Evolutionary conservation across 2,797 vertebrate species (phyloP), one percentile per base, ranked within the genome.

Genomic region (Pseudochirops cupreus): DNA sequence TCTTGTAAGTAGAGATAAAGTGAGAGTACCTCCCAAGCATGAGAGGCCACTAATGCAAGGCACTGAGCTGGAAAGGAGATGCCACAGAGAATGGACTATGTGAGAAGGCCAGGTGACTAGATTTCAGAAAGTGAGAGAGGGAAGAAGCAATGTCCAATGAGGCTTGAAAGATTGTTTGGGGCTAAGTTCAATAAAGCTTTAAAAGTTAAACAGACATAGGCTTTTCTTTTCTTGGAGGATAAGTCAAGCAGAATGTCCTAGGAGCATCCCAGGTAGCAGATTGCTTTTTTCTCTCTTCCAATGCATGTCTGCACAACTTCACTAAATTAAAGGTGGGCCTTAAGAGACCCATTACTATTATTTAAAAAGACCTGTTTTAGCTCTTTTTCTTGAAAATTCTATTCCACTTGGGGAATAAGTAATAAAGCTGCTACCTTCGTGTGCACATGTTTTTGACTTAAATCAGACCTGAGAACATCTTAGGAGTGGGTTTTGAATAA

Each of bases 1-100:
- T 6, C 18, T 33, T 13, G 24, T 57, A 7, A 91, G 33, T 26
- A 52, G 55, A 67, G 2, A 29, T 4, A 26, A 28, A 26, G 28
- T 54, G 11, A 14, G 24, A 28, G 5, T 46, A 2, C 18, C 16
- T 14, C 14, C 24, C 54, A 93, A 52, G 13, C 50, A 54, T 46
- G 57, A 1, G 58, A 59, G 11, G 62, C 52, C n/a, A 5, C 2
- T 28, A 11, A 13, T 56, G 31, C n/a, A 54, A 58, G 31, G 18
- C 2, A 6, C 29, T 1, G 28, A 28, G 7, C 0, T 0, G n/a
- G 31, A 67, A n/a, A 29, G 31, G 56, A n/a, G 4, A 39, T 46
- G 21, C 1, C 39, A 46, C 3, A 10, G 67, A 82, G 13, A 24
- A 82, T 82, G 2, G 9, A 7, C 6, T 46, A 0, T 24, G 6